Percentiles rank a stretch among this genome's conserved stretches.
Conservation (phyloP, 2,888 invertebrate genomes). For the Ctena decussata region DNA sequence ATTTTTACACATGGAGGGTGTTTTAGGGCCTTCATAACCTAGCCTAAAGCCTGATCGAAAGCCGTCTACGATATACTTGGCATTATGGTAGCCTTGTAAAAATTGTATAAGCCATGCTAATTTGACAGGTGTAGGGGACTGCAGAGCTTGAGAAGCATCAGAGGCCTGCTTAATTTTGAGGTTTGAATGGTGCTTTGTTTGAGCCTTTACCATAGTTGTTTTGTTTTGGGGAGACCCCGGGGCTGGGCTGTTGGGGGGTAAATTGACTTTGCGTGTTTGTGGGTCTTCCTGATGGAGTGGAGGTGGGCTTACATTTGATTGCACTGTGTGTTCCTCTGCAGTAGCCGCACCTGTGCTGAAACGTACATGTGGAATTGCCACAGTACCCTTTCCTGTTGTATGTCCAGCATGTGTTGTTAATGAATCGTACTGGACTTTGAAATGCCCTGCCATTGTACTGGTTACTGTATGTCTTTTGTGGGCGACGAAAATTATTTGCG, state of each 20-base stretch:
- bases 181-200: not conserved
- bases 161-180: not conserved
- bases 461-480: not conserved
- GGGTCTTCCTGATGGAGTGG: no score
- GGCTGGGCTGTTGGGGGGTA: not conserved
- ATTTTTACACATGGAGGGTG: not conserved
- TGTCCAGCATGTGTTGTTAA: conserved; percentile 37
- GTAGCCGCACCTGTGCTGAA: conserved; percentile 39
- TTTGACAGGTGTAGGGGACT: conserved; percentile 19
- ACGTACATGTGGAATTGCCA: conserved; percentile 3
- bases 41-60: not conserved
- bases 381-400: conserved; percentile 31
- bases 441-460: not conserved
- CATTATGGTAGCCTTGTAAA: not conserved
- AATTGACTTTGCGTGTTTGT: no score
- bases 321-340: conserved; percentile 39
- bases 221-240: conserved; percentile 2
- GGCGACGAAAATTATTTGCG: no score
- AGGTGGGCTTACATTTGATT: conserved; percentile 15
- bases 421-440: not conserved
- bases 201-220: not conserved
- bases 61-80: conserved; percentile 22
- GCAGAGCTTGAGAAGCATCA: not conserved
- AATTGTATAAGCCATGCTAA: not conserved
- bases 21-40: not conserved